A percentile compares a stretch with the other conserved stretches of the same genome.
Evolutionary conservation across 2,797 vertebrate genomes (phyloP).

Genomic region (Muscicapa striata): DNA sequence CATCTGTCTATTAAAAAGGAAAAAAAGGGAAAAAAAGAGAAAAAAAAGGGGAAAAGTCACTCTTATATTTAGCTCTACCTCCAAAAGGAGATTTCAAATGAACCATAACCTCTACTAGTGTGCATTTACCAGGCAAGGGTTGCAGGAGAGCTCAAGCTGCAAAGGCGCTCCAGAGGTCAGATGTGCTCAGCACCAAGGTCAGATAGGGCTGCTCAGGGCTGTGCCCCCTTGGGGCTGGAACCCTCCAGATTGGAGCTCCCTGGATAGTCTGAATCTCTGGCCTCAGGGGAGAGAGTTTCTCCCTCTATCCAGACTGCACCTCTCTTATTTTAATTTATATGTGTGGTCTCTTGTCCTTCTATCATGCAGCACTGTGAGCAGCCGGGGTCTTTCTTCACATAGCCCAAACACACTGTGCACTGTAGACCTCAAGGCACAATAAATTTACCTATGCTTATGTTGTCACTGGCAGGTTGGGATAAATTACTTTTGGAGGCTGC

Average conservation of each 20-base stretch:
- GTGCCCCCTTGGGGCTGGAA: accelerated
- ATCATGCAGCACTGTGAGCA: not conserved
- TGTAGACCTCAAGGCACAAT: not conserved
- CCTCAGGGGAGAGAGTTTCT: not conserved
- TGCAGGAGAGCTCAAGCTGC: accelerated
- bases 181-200: not conserved
- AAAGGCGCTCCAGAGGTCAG: accelerated
- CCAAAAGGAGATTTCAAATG: not conserved
- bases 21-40: accelerated
- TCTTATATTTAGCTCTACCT: not conserved
- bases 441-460: conserved; percentile 7
- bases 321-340: not conserved
- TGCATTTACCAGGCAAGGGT: not conserved
- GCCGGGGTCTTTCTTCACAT: not conserved
- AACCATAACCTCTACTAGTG: not conserved
- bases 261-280: not conserved
- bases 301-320: not conserved
- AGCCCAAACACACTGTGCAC: not conserved
- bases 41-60: accelerated
- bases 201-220: not conserved
- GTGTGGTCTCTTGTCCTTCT: not conserved
- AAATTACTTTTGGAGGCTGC: not conserved
- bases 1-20: not conserved
- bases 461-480: not conserved
- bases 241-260: accelerated